phyloP scores from a whole-genome alignment of 2,113 vertebrate species.

The Todiramphus chloris region DNA sequence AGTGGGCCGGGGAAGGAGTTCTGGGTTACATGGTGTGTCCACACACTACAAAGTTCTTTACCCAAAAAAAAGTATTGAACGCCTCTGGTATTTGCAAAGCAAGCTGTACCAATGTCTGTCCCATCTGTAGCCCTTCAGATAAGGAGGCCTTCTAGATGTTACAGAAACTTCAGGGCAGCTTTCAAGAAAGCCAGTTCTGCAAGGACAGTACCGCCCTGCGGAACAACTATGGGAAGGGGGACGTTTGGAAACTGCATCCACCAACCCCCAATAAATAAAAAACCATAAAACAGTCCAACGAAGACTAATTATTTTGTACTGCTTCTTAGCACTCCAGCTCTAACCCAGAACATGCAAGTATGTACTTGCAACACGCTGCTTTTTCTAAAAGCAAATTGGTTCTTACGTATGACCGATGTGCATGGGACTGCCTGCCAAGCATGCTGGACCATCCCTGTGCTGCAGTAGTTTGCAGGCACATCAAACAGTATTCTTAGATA shows the following conservation, averaged over 20 bases:
- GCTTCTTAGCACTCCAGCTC: background rate
- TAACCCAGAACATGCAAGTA: background rate
- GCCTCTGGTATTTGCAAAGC: background rate
- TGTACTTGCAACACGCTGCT: background rate
- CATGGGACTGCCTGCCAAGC: background rate
- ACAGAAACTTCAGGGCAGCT: background rate
- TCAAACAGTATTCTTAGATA: background rate
- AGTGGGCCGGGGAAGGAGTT: background rate
- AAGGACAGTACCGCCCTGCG: background rate
- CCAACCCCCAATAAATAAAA: background rate
- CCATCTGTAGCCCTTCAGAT: background rate
- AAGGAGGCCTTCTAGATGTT: background rate
- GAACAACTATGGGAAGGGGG: background rate
- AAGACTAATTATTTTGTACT: background rate
- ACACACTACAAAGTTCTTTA: background rate
- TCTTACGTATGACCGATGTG: rapidly evolving
- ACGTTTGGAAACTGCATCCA: background rate
- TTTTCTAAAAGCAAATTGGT: background rate
- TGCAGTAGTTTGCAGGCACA: background rate
- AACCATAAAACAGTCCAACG: background rate
- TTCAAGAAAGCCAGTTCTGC: background rate
- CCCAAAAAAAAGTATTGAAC: background rate
- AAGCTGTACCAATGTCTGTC: background rate
- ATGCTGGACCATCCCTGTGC: background rate
- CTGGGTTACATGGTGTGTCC: background rate